Conservation (phyloP, 2,888 invertebrate genomes). For the Hypolimnas misippus region DNA sequence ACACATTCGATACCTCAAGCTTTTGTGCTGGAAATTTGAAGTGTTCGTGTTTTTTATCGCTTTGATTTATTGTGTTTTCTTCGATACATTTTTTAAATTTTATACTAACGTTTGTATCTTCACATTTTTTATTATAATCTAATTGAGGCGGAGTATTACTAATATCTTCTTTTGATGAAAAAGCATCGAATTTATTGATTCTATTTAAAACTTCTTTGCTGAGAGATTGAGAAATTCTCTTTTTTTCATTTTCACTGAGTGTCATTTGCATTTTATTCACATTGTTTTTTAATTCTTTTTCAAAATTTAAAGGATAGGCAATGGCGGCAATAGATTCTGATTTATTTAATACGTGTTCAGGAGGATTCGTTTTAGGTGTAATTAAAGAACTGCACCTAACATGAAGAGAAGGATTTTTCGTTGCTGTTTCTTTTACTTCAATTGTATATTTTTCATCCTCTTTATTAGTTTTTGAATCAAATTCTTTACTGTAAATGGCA, state of each 20-base stretch:
- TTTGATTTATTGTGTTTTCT: slow-evolving; percentile 48
- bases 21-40: slow-evolving; percentile 60
- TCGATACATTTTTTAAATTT: slow-evolving; percentile 34
- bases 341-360: slow-evolving; percentile 71
- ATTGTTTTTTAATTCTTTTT: slow-evolving; percentile 77
- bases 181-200: slow-evolving; percentile 56
- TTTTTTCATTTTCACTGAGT: slow-evolving; percentile 88
- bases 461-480: slow-evolving; percentile 68
- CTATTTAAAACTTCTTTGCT: slow-evolving; percentile 89
- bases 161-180: slow-evolving; percentile 4
- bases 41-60: slow-evolving; percentile 74
- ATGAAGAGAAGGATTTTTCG: slow-evolving; percentile 72
- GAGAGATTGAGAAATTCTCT: slow-evolving; percentile 87
- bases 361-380: slow-evolving; percentile 67
- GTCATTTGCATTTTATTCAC: slow-evolving; percentile 79
- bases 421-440: slow-evolving; percentile 78
- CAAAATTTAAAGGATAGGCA: slow-evolving; percentile 68
- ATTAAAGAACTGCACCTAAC: slow-evolving; percentile 85
- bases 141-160: not conserved
- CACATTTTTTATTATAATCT: slow-evolving; percentile 3
- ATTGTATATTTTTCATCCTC: slow-evolving; percentile 84
- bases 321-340: slow-evolving; percentile 85
- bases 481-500: slow-evolving; percentile 90
- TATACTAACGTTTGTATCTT: slow-evolving; percentile 27
- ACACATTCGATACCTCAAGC: slow-evolving; percentile 63